Conservation (phyloP, 2,888 invertebrate species). For the Andrena fulva region DNA sequence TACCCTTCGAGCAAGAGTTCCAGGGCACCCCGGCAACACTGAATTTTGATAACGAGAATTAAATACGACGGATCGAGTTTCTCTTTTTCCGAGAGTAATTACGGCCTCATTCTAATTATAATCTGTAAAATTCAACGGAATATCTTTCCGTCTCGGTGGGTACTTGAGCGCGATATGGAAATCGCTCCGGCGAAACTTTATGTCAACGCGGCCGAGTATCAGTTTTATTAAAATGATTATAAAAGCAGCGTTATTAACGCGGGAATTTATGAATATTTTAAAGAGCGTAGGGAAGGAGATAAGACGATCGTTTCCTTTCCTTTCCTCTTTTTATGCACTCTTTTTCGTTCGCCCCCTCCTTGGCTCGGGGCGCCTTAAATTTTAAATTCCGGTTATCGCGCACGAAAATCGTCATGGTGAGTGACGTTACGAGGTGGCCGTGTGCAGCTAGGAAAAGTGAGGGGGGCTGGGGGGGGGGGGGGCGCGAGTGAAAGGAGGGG, state of each 20-base stretch:
- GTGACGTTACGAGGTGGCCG: slow-evolving; percentile 42
- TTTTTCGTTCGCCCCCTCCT: neutral
- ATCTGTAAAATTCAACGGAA: slow-evolving; percentile 31
- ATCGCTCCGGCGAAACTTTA: slow-evolving; percentile 47
- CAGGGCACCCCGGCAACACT: neutral
- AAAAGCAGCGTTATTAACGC: slow-evolving; percentile 57
- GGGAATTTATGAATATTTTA: slow-evolving; percentile 60
- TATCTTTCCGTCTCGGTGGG: slow-evolving; percentile 13
- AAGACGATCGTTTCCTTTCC: slow-evolving; percentile 43
- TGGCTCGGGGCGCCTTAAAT: slow-evolving; percentile 1
- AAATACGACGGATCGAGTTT: slow-evolving; percentile 1
- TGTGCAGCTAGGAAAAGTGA: slow-evolving; percentile 10
- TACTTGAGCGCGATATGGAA: slow-evolving; percentile 39
- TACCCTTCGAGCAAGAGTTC: neutral
- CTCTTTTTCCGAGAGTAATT: slow-evolving; percentile 16
- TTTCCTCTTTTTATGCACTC: neutral
- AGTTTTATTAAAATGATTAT: slow-evolving; percentile 59
- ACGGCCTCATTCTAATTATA: slow-evolving; percentile 41
- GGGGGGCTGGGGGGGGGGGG: neutral
- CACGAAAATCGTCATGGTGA: slow-evolving; percentile 49
- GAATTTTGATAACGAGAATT: neutral
- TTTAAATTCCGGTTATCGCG: slow-evolving; percentile 44
- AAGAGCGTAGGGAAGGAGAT: slow-evolving; percentile 35
- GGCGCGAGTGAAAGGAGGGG: no score
- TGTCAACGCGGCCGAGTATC: slow-evolving; percentile 52